Conservation (phyloP, 2,797 vertebrate genomes). For the Sebastes matsubarae region DNA sequence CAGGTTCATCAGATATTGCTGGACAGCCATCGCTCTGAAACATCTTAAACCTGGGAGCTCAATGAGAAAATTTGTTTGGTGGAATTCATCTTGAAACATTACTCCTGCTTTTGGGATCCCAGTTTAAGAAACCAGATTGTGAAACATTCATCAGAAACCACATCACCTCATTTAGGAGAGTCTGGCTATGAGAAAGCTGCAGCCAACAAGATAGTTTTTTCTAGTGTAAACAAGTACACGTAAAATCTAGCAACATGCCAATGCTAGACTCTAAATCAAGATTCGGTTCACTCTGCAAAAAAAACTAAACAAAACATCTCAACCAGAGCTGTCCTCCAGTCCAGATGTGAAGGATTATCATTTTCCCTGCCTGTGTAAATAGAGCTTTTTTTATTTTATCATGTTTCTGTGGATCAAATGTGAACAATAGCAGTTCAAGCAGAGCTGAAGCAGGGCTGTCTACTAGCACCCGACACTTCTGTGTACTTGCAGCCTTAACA, state of each 20-base stretch:
- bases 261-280: conserved; percentile 13
- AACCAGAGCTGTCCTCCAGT: not conserved
- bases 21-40: not conserved
- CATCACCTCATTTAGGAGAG: not conserved
- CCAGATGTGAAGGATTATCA: not conserved
- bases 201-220: not conserved
- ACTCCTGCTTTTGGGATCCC: not conserved
- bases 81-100: not conserved
- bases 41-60: not conserved
- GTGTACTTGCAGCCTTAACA: not conserved
- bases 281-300: conserved; percentile 1
- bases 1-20: not conserved
- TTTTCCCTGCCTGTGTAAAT: not conserved
- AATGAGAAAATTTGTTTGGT: not conserved
- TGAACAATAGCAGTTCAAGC: not conserved
- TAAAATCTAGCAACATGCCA: conserved; percentile 7
- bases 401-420: not conserved
- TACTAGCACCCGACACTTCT: not conserved
- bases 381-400: not conserved
- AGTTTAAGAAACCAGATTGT: not conserved
- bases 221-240: conserved; percentile 8
- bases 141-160: not conserved
- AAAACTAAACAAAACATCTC: not conserved
- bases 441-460: not conserved
- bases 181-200: conserved; percentile 2